These are phyloP conservation scores for Cetonia aurata DNA, from an alignment of 2,888 invertebrate genomes.

Conservation along the genomic window DNA sequence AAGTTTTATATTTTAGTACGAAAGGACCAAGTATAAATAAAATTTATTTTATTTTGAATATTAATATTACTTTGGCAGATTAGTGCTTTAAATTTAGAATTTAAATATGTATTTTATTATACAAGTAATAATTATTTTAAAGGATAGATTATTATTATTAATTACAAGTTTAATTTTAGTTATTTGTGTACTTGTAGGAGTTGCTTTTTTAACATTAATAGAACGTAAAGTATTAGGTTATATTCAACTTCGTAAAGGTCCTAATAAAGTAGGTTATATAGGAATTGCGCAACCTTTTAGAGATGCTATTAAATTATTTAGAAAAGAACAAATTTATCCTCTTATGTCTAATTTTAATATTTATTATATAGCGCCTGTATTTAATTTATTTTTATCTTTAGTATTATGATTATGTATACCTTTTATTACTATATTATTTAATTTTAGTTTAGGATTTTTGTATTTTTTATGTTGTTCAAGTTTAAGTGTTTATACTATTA, in stretches of 20 bases:
- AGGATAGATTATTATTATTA: conserved; percentile 70
- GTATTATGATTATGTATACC: conserved; percentile 73
- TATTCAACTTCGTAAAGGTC: conserved; percentile 81
- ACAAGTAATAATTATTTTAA: too few species aligned
- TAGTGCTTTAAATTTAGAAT: conserved; percentile 79
- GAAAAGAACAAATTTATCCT: conserved; percentile 74
- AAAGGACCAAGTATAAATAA: too few species aligned
- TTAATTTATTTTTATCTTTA: conserved; percentile 73
- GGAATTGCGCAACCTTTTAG: conserved; percentile 79
- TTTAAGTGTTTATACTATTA: conserved; percentile 74
- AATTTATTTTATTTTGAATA: too few species aligned
- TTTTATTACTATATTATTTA: conserved; percentile 69
- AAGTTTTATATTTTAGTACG: too few species aligned
- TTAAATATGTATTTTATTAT: conserved; percentile 69
- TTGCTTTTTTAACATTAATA: conserved; percentile 80
- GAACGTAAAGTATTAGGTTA: conserved; percentile 67
- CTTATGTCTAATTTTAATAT: conserved; percentile 72
- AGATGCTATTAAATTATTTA: conserved; percentile 76
- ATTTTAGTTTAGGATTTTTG: conserved; percentile 62
- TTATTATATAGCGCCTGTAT: conserved; percentile 73
- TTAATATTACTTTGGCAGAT: too few species aligned
- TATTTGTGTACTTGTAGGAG: conserved; percentile 73
- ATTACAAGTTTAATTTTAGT: conserved; percentile 68
- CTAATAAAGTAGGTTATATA: conserved; percentile 76
- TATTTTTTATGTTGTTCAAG: conserved; percentile 76